phyloP scores from a whole-genome alignment of 1,140 invertebrate genomes.

The Lysiphlebus fabarum region DNA sequence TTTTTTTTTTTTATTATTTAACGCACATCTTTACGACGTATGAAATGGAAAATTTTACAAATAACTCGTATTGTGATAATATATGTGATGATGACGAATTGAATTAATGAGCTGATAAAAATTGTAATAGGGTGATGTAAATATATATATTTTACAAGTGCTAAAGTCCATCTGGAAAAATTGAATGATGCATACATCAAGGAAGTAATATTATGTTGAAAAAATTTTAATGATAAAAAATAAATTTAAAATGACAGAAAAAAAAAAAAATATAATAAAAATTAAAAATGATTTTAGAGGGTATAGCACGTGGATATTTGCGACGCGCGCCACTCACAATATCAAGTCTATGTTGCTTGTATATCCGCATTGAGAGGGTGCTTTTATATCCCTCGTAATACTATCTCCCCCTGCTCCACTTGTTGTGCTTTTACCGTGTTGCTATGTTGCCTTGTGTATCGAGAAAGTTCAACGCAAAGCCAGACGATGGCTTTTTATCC shows the following conservation, averaged over 20 bases:
- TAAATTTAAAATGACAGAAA: constrained; percentile 25
- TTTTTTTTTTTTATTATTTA: too few species aligned
- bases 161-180: background rate
- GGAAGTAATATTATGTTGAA: constrained; percentile 25
- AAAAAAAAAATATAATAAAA: constrained; percentile 16
- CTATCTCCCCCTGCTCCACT: constrained; percentile 47
- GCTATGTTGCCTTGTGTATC: constrained; percentile 36
- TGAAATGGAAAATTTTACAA: too few species aligned
- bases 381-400: constrained; percentile 36
- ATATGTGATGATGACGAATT: too few species aligned
- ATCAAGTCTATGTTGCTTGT: constrained; percentile 25
- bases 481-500: constrained; percentile 31
- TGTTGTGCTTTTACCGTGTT: constrained; percentile 50
- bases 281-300: constrained; percentile 22
- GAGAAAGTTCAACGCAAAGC: constrained; percentile 35
- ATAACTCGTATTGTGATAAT: too few species aligned
- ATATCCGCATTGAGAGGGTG: constrained; percentile 37
- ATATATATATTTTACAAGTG: too few species aligned
- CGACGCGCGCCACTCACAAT: constrained; percentile 41
- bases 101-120: too few species aligned
- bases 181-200: constrained; percentile 33
- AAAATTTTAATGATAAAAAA: constrained; percentile 7
- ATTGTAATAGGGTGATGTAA: too few species aligned
- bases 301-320: constrained; percentile 39
- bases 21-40: too few species aligned